Evolutionary conservation across 1,140 invertebrate genomes (phyloP).

Genomic region (Mylabris phalerata): DNA sequence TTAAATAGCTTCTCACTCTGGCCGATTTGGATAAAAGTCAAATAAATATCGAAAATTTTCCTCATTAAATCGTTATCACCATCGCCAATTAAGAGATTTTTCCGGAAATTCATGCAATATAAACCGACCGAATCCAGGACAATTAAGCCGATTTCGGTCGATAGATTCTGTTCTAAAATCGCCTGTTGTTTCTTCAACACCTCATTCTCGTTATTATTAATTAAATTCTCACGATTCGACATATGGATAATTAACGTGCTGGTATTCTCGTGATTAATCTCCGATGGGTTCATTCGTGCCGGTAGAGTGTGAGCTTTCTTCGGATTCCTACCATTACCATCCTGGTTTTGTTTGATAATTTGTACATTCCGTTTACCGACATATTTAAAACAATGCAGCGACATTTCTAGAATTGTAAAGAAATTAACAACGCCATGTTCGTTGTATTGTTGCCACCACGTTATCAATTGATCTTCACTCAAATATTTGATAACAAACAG

Average conservation of each 20-base stretch:
- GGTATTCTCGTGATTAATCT: slow-evolving; percentile 48
- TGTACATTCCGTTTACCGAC: slow-evolving; percentile 65
- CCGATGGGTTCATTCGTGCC: slow-evolving; percentile 68
- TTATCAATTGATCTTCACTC: slow-evolving; percentile 78
- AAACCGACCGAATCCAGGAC: slow-evolving; percentile 79
- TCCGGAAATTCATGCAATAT: slow-evolving; percentile 72
- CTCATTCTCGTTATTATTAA: slow-evolving; percentile 49
- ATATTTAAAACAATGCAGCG: slow-evolving; percentile 83
- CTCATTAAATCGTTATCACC: slow-evolving; percentile 71
- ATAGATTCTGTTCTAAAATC: slow-evolving; percentile 77
- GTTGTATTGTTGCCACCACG: slow-evolving; percentile 82
- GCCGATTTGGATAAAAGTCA: slow-evolving; percentile 79
- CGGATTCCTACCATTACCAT: slow-evolving; percentile 47
- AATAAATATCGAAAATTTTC: slow-evolving; percentile 73
- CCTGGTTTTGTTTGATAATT: slow-evolving; percentile 36
- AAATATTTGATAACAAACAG: slow-evolving; percentile 87
- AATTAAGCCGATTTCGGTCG: slow-evolving; percentile 83
- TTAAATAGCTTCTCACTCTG: slow-evolving; percentile 86
- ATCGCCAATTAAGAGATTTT: slow-evolving; percentile 55
- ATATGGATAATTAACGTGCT: slow-evolving; percentile 50
- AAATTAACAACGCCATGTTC: slow-evolving; percentile 69
- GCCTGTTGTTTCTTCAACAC: slow-evolving; percentile 55
- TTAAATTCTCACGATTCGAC: slow-evolving; percentile 48
- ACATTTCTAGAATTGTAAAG: slow-evolving; percentile 74
- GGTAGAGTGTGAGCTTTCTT: slow-evolving; percentile 68